These are phyloP conservation scores for Mythimna vitellina DNA, from an alignment of 2,888 invertebrate genomes.

Conservation along the genomic window DNA sequence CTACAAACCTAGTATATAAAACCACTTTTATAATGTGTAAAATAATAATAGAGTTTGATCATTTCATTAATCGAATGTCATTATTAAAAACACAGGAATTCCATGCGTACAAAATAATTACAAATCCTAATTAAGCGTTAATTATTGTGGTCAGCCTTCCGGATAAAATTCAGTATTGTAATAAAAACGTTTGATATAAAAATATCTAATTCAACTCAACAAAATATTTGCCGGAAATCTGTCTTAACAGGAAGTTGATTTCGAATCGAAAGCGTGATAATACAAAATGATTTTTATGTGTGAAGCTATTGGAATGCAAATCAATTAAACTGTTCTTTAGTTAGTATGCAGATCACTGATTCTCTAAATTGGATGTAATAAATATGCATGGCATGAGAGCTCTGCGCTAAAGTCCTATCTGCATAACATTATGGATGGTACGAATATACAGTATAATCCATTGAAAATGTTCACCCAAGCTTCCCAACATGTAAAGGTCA, in stretches of 20 bases:
- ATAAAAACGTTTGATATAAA: constrained; percentile 26
- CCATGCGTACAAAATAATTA: background rate
- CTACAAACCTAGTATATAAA: too few relatives aligned
- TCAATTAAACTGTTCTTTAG: constrained; percentile 9
- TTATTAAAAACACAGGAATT: background rate
- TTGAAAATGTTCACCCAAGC: background rate
- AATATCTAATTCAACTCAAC: constrained; percentile 21
- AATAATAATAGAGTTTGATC: too few relatives aligned
- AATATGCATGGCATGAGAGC: constrained; percentile 43
- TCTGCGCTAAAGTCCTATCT: constrained; percentile 14
- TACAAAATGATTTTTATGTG: constrained; percentile 33
- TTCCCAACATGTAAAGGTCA: background rate
- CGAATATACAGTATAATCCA: background rate
- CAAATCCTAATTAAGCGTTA: background rate
- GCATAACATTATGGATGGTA: constrained; percentile 15
- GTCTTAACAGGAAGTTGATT: constrained; percentile 43
- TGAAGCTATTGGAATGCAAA: constrained; percentile 17
- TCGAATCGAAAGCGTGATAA: constrained; percentile 19
- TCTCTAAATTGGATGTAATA: constrained; percentile 39
- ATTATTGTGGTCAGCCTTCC: constrained; percentile 20
- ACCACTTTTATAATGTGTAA: too few relatives aligned
- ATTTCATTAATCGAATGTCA: too few relatives aligned
- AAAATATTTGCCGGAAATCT: constrained; percentile 32
- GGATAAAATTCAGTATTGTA: constrained; percentile 20
- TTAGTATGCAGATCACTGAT: constrained; percentile 29